Base-by-base conservation (phyloP, 2,888 invertebrate genomes). In the Rotaria sp. region DNA sequence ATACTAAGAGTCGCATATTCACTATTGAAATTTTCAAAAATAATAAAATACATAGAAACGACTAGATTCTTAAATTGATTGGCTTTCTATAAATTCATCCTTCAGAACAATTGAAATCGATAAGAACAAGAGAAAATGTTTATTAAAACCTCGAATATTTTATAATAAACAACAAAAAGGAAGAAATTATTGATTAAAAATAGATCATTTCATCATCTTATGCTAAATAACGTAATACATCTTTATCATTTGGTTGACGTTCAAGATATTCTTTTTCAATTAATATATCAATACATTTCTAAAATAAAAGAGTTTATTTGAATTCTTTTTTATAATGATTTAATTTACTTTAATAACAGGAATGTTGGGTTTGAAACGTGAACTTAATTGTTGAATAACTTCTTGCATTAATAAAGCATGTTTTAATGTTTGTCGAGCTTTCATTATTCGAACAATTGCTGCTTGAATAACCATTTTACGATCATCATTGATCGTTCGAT, bases 401-500 rank as follows among this genome's bases (percentile, higher is more conserved):
- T 99, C 99, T 52, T 95, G 95, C 85, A 99, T 95, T 86, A 99
- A 93, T 90, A 97, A 96, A 90, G 96, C 96, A 89, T 94, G 93
- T 90, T 96, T 96, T 88, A 96, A 92, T 80, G 94, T 94, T 92
- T 98, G 98, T 38, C 99, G 93, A 93, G 97, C 98, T 93, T 99
- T 99, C 99, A 99, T 99, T 85, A 93, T 93, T 55, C 93, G 90
- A 21, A 93, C 93, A 88, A 93, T 93, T 86, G 92, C 92, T 52
- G 93, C 91, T 93, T 95, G 95, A 91, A 99, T 98, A 88, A 99
- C 93, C 90, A 98, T 93, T 92, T 98, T 98, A 87, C 99, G 93
- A 92, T 99, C 99, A 91, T 99, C 98, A 91, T 99, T 99, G 90
- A 99, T 97, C 92, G 97, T 96, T 92, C 97, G 97, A 92, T 98